phyloP scores from a whole-genome alignment of 2,797 vertebrate species.

The Amblyraja radiata region DNA sequence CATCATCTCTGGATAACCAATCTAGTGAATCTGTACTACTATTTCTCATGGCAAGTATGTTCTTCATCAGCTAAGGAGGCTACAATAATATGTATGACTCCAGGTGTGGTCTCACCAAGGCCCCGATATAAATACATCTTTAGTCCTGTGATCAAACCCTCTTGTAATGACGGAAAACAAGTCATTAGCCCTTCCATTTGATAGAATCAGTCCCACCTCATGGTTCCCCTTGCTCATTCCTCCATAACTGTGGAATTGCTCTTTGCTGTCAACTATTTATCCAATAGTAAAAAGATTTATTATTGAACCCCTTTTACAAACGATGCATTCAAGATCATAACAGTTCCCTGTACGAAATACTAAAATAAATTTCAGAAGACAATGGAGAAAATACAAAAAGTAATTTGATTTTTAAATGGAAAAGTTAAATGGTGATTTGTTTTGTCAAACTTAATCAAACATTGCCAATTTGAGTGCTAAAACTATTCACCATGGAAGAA shows the following conservation, averaged over 20 bases:
- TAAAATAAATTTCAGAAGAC: not conserved
- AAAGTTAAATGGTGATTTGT: not conserved
- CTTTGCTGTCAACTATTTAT: not conserved
- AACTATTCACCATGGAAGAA: not conserved
- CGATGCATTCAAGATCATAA: not conserved
- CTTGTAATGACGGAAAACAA: too few relatives aligned
- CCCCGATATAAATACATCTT: too few relatives aligned
- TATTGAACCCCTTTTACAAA: not conserved
- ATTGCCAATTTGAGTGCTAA: not conserved
- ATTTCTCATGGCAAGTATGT: too few relatives aligned
- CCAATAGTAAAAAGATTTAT: not conserved
- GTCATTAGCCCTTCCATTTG: too few relatives aligned
- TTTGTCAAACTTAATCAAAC: slow-evolving; percentile 10
- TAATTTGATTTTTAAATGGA: not conserved
- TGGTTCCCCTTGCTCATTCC: not conserved
- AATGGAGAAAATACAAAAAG: not conserved
- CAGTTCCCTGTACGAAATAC: too few relatives aligned
- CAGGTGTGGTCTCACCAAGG: too few relatives aligned
- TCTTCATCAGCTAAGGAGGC: too few relatives aligned
- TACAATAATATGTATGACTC: too few relatives aligned
- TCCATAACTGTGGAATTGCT: not conserved
- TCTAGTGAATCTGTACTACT: too few relatives aligned
- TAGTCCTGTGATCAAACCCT: too few relatives aligned
- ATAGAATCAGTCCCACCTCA: not conserved
- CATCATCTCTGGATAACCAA: too few relatives aligned